Base-by-base conservation (phyloP, 2,888 invertebrate species). In the Anthrax anthrax region DNA sequence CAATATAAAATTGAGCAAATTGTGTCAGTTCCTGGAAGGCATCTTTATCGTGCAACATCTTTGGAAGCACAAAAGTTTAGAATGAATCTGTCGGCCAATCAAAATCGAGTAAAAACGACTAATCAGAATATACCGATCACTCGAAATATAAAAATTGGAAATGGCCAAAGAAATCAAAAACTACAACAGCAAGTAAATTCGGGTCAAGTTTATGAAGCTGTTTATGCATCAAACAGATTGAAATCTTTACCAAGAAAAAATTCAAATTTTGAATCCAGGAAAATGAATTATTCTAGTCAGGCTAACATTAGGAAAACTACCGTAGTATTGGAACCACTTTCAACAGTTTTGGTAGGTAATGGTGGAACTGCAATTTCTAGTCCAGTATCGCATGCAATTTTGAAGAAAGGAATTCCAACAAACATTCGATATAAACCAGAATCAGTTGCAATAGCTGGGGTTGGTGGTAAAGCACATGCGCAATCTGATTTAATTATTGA, bases 401-500 rank as follows among this genome's bases (percentile, higher is more conserved):
- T 83, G 16, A 72, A 74, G 46, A 70, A 72, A 52, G 78, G 79
- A 19, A 72, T 72, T 38, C 70, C 72, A 47, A 80, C 77, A 1
- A 75, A 77, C 50, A 75, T 84, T 41, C 64, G 76, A 18, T 81
- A 80, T 58, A 72, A 75, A 51, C 84, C 84, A 3, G 72, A 74
- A 50, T 80, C 83, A 1, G 73, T 80, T 1, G 84, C 84, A 4
- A 72, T 84, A 5, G 83, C 76, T 3, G 84, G 84, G 8, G 82
- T 81, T 32, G 83, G 83, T 5, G 84, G 84, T 10, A 74, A 79
- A 42, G 84, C 84, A 1, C 81, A 83, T 58, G 84, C 84, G 1
- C 76, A 82, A 58, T 81, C 84, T 46, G 81, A 83, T 61, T 72
- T 85, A 50, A 75, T 77, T 57, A 58, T 78, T 50, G 75, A 75